Base-by-base conservation (phyloP, 2,888 invertebrate species). In the Hetaerina titia region DNA sequence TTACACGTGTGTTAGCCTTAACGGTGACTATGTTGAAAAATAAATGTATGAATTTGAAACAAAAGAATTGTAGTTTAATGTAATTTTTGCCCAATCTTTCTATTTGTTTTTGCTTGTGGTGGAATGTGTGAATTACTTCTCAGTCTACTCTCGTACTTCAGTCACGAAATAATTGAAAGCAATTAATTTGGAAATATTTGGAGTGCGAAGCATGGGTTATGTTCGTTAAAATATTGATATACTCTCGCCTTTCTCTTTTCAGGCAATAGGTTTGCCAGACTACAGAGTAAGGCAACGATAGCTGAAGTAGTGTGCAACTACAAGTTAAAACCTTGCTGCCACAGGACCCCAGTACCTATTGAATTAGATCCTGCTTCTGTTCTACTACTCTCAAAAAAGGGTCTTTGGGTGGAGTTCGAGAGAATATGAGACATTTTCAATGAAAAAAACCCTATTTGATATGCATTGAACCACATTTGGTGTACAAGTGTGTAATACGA, bases 211-310 rank as follows among this genome's bases (percentile, higher is more conserved):
- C 1, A 45, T 45, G 45, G 45, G 45, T 45, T 45, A 45, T 45
- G 45, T 45, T 45, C 45, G 45, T 45, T 45, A 45, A 1, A 45
- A 45, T 19, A 64, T 74, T 25, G 8, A 25, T 5, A 31, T 31
- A 13, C 31, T 11, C 31, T 11, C 7, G 60, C 13, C 13, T 15
- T 13, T 31, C 95, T 95, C 96, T 95, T 96, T 96, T 87, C 96
- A 97, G 97, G 97, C 95, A 96, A 97, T 90, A 96, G 97, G 56
- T 97, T 97, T 96, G 97, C 97, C 1, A 97, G 97, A 95, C 97
- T 97, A 87, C 97, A 97, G 95, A 96, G 97, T 45, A 97, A 97
- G 96, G 96, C 97, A 96, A 97, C 97, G 19, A 95, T 97, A 19
- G 96, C 97, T 81, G 97, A 97, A 95, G 96, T 97, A 95, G 95